Conservation (phyloP, 2,113 vertebrate species). For the Malurus elegans region DNA sequence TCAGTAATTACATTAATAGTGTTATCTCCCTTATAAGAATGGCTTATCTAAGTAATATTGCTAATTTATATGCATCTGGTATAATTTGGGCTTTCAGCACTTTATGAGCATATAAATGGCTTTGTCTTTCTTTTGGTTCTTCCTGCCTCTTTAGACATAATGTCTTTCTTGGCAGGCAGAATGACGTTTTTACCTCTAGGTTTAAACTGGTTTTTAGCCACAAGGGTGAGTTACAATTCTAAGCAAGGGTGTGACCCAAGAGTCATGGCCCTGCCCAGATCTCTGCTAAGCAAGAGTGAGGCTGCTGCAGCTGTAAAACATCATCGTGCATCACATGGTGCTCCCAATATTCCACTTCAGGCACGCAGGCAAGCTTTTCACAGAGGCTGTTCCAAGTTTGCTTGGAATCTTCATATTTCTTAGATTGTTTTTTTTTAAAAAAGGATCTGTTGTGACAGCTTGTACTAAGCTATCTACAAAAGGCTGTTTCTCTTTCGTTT, state of each 20-base stretch:
- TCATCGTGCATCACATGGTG: accelerated
- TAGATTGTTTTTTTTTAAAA: neutral
- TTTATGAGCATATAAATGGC: neutral
- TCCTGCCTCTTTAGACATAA: neutral
- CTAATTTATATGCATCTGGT: neutral
- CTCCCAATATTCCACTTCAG: neutral
- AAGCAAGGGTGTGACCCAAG: neutral
- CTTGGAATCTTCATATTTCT: neutral
- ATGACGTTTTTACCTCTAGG: neutral
- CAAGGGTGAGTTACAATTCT: neutral
- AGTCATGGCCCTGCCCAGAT: neutral
- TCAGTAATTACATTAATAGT: neutral
- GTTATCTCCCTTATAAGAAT: neutral
- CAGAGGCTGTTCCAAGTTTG: neutral
- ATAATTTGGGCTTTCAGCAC: neutral
- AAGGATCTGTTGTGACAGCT: neutral
- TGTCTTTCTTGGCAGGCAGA: neutral
- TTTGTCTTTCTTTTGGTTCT: neutral
- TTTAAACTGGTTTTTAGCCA: neutral
- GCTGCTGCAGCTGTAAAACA: neutral
- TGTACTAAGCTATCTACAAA: neutral
- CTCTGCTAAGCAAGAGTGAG: neutral
- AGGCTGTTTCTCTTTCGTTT: neutral
- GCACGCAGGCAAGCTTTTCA: neutral
- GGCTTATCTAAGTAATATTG: neutral